Percentiles rank a stretch among this genome's conserved stretches.
Evolutionary conservation across 1,140 invertebrate species (phyloP).

Genomic region (Caligus rogercresseyi): DNA sequence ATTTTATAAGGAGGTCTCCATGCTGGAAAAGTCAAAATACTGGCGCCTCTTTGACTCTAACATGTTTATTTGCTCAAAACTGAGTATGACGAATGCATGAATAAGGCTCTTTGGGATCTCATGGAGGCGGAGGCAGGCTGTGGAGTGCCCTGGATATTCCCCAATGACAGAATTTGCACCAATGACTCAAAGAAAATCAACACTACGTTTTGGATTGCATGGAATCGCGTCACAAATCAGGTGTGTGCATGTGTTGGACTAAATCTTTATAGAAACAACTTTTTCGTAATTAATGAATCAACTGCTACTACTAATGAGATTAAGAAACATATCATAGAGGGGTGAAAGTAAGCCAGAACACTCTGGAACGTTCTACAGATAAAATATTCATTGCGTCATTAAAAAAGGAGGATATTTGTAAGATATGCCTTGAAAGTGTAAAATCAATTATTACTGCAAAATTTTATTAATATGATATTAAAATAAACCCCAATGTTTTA

Average conservation of each 20-base stretch:
- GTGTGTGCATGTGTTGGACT: background rate
- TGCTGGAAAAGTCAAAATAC: background rate
- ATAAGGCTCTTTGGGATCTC: background rate
- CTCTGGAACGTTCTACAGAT: no score
- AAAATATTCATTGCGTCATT: no score
- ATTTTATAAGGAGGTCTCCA: background rate
- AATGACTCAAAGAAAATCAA: slow-evolving; percentile 1
- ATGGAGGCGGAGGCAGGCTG: background rate
- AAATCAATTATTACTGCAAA: no score
- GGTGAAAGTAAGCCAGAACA: no score
- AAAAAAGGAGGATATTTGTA: no score
- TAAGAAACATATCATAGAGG: no score
- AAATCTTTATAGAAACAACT: no score
- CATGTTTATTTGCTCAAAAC: background rate
- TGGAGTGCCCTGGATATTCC: background rate
- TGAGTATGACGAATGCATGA: background rate
- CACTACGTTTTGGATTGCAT: slow-evolving; percentile 6
- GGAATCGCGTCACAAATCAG: slow-evolving; percentile 14
- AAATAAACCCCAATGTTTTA: no score
- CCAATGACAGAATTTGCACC: background rate
- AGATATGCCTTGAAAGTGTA: no score
- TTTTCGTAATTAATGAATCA: no score
- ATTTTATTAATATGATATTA: no score
- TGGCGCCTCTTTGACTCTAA: background rate
- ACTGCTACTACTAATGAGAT: no score